Evolutionary conservation across 2,888 invertebrate genomes (phyloP), one percentile per base, ranked within the genome.

Genomic region (Alcis repandata): DNA sequence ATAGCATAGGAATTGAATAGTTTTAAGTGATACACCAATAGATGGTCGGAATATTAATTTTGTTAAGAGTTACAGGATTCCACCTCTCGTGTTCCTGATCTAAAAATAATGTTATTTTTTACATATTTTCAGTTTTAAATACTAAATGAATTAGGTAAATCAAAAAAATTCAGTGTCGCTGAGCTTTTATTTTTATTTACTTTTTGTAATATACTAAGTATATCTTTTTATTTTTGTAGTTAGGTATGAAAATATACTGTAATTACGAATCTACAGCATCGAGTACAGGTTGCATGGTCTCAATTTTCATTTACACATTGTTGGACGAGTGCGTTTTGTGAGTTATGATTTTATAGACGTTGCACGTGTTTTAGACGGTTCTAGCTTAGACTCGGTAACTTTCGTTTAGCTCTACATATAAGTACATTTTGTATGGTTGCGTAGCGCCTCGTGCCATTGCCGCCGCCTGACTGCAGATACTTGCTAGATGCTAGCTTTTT

Each of bases 1-100:
- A 79, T 90, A 91, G 88, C 79, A 82, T 92, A 92, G 92, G 92
- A 93, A 92, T 92, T 93, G 92, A 92, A 85, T 92, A 91, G 90
- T 79, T 77, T 22, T 91, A 92, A 91, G 91, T 86, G 84, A 89
- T 89, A 87, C 89, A 90, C 89, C 87, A 88, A 89, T 90, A 90
- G 85, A 87, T 79, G 81, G 83, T 85, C 85, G 79, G 82, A 82
- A 79, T 77, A 85, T 84, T 81, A 80, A 84, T 87, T 90, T 90
- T 86, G 83, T 90, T 90, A 87, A 86, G 80, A 77, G 86, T 86
- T 87, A 82, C 80, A 86, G 87, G 88, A 84, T 83, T 84, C 85
- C 87, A 87, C 86, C 83, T 82, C 76, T 77, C n/a, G 87, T 88
- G 90, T 88, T 88, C 88, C 87, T 85, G 84, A 77, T 86, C 86